A percentile compares a stretch with the other conserved stretches of the same genome.
Evolutionary conservation across 2,113 vertebrate species (phyloP).

Genomic region (Chionis minor): DNA sequence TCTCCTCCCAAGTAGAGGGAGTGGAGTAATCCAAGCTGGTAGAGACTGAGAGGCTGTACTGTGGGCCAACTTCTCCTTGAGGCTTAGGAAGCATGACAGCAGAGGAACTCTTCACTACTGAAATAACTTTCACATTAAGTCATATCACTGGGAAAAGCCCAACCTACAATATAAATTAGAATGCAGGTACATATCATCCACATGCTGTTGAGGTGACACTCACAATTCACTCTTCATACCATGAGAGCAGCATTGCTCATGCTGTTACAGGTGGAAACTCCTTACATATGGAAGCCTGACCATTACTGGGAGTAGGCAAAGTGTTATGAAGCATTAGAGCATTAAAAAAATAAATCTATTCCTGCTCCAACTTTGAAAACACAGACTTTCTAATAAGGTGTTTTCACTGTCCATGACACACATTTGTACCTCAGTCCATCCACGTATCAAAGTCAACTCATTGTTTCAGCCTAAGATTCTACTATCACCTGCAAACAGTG

Average conservation of each 20-base stretch:
- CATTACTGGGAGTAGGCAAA: background rate
- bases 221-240: background rate
- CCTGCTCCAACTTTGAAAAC: background rate
- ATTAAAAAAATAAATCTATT: background rate
- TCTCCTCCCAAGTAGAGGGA: accelerated
- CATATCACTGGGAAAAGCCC: background rate
- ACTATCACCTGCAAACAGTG: background rate
- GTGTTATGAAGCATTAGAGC: background rate
- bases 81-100: background rate
- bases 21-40: background rate
- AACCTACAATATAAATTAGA: background rate
- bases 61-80: background rate
- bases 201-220: background rate
- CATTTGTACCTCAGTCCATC: background rate
- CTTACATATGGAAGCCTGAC: background rate
- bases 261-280: background rate
- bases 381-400: background rate
- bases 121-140: background rate
- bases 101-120: background rate
- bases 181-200: background rate
- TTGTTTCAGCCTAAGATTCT: background rate
- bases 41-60: background rate
- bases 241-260: background rate
- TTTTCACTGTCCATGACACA: background rate
- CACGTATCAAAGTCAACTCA: background rate